Evolutionary conservation across 2,113 vertebrate genomes (phyloP), one percentile per base, ranked within the genome.

Genomic region (Notarius lentiginosus): DNA sequence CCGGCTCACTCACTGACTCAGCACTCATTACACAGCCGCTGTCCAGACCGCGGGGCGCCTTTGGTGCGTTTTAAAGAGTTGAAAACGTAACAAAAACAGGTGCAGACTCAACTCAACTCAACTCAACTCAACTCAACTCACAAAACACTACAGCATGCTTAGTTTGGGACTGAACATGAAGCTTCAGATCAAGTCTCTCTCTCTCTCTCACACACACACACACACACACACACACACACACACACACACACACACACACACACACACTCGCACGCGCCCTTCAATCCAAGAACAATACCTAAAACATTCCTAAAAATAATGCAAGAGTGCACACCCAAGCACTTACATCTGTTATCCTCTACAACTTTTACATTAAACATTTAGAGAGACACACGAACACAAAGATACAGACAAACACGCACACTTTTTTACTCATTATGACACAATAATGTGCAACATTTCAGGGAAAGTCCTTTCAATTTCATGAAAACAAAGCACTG

Each of bases 1-100:
- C 47, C 49, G 24, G 41, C 41, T 24, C 55, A 20, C 53, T 68
- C 72, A 66, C 83, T 87, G 89, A 90, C 60, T 87, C 84, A 68
- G 86, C 88, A 86, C 66, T 84, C 63, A 24, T 41, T 75, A 72
- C 55, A 72, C 55, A 51, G 75, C 4, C 76, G 24, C 41, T 72
- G 77, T 81, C 85, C 8, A 63, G 56, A 61, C 34, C 20, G 8
- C 22, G 12, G 15, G 53, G 20, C n/a, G 27, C 49, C 47, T 34
- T 55, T 56, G 24, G 34, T 63, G 68, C 17, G 53, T 41, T 41
- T 41, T 41, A 41, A 41, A 41, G 34, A 41, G 60, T 18, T 53
- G 22, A 61, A 66, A 72, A 83, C 10, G n/a, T 49, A 49, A 66
- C 55, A 61, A 61, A 24, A 49, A 22, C 30, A 60, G 70, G 24